phyloP scores from a whole-genome alignment of 2,797 vertebrate species.

The Typhlichthys subterraneus region DNA sequence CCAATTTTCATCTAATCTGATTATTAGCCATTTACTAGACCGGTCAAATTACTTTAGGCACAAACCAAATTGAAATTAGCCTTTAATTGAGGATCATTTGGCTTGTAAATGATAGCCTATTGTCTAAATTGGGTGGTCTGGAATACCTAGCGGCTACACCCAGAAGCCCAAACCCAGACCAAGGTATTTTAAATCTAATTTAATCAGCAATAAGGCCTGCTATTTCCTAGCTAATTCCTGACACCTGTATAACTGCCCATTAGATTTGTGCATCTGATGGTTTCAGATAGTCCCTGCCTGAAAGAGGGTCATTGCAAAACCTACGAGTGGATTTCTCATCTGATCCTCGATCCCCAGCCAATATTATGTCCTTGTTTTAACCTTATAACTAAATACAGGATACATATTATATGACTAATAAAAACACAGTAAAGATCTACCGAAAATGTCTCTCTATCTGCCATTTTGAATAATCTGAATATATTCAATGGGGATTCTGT shows the following conservation, averaged over 20 bases:
- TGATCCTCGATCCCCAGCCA: background rate
- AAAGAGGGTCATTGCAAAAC: conserved; percentile 14
- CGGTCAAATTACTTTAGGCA: conserved; percentile 44
- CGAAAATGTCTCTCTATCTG: background rate
- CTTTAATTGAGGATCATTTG: conserved; percentile 61
- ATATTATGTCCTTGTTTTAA: background rate
- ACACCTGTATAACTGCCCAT: conserved; percentile 21
- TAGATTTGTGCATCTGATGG: conserved; percentile 15
- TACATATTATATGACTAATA: no score
- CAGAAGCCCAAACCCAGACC: conserved; percentile 26
- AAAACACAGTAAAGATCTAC: conserved; percentile 16
- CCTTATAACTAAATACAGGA: background rate
- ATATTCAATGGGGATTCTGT: conserved; percentile 10
- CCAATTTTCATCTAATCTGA: conserved; percentile 35
- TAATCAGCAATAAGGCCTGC: conserved; percentile 48
- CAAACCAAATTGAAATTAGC: conserved; percentile 43
- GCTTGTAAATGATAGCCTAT: conserved; percentile 19
- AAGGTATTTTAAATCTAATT: conserved; percentile 52
- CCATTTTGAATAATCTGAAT: conserved; percentile 23
- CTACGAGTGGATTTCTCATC: background rate
- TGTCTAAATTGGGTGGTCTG: conserved; percentile 39
- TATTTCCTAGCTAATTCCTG: conserved; percentile 30
- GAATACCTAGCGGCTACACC: conserved; percentile 40
- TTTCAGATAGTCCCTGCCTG: conserved; percentile 1
- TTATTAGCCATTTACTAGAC: conserved; percentile 22